Evolutionary conservation across 1,140 invertebrate species (phyloP), one percentile per base, ranked within the genome.

Genomic region (Pogonus chalceus): DNA sequence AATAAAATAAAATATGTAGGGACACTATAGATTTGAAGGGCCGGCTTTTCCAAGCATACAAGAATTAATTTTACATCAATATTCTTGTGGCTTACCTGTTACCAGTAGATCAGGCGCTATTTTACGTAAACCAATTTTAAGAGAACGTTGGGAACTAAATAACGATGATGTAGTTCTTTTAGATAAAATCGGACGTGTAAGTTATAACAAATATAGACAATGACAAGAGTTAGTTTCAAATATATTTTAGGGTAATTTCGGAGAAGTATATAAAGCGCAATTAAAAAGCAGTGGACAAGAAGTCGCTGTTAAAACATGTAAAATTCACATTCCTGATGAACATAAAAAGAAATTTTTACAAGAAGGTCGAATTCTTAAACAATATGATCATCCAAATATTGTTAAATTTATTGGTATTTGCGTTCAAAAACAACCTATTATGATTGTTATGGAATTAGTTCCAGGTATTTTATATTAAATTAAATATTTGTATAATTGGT

Each of bases 401-500:
- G 92, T 96, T 4, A 85, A 90, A 63, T 81, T 98, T n/a, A 96
- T 97, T 60, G 95, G 95, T 20, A 97, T 98, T 61, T 96, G 93
- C 63, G 93, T 96, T 47, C 92, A 96, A 68, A 94, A 96, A 65
- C 93, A 97, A 64, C 96, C 96, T 0, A 95, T 98, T 49, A 97
- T 98, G 94, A 97, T 98, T 65, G 91, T 98, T 20, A 96, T 98
- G 93, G 95, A 98, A 74, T 76, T 95, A 52, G 92, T 96, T n/a
- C 82, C 87, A 60, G 91, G 91, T 90, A 70, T 67, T 62, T 56
- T 35, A 31, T 54, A 20, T 23, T 50, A 50, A 46, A n/a, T 20
- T 43, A 48, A 37, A 26, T 18, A 9, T 46, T 47, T 7, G 47
- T 1, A 31, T 20, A 48, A 35, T 35, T 35, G 18, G 18, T 52